Base-by-base conservation (phyloP, 2,797 vertebrate species). In the Gephyroberyx darwinii region DNA sequence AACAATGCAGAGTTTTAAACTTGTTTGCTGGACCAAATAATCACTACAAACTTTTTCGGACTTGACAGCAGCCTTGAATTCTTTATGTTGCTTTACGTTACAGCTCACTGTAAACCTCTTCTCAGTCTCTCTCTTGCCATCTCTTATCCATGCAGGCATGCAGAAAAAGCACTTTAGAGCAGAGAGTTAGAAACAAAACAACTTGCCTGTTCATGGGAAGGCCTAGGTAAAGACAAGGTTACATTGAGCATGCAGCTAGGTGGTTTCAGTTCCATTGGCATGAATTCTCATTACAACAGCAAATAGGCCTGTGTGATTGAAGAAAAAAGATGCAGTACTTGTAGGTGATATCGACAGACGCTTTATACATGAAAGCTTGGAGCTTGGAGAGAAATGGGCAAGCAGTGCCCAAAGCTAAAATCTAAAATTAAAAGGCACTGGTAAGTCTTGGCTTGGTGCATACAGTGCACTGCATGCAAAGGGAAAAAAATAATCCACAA, bases 341-440 rank as follows among this genome's bases (percentile, higher is more conserved):
- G 60, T 26, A 41, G 61, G 16, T 16, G 67, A 19, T 50, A 43
- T 19, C 69, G 59, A 72, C 67, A 50, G 57, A 51, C 70, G 37
- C 30, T 50, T 48, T 61, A 47, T 12, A 63, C 31, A 37, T 73
- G 65, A 39, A 37, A 65, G 74, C 45, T 26, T 26, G 26, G 26
- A 59, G 12, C 35, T 20, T 48, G 35, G 61, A 59, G 56, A 56
- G 14, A 66, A 26, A 33, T 45, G 52, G 66, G 66, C 75, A 64
- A 75, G 68, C 74, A 56, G 61, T 22, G 62, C 70, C 76, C 48
- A 45, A 70, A 77, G 80, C 69, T 81, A 52, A 59, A 77, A 83
- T 66, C 69, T 81, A 52, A 59, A 77, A 83, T 66, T 69, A 86
- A 87, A 93, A 93, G 92, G 92, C 91, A 92, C 91, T 79, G 75